phyloP scores from a whole-genome alignment of 1,140 invertebrate genomes.

The Dermatophagoides farinae region DNA sequence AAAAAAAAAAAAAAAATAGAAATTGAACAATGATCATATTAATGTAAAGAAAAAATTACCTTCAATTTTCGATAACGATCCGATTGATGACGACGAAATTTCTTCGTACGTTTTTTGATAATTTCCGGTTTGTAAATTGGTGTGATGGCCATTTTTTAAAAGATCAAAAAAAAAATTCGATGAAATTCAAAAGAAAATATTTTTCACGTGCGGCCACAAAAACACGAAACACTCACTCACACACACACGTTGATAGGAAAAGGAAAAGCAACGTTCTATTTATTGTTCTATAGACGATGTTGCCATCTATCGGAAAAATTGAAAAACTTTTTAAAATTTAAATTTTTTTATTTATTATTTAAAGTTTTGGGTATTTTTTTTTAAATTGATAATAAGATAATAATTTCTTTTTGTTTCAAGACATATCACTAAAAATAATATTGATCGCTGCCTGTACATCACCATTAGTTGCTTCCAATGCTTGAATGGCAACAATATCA shows the following conservation, averaged over 20 bases:
- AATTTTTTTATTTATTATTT: background rate
- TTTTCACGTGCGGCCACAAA: background rate
- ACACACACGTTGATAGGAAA: background rate
- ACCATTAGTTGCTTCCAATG: constrained; percentile 29
- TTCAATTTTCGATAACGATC: constrained; percentile 88
- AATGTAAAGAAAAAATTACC: constrained; percentile 33
- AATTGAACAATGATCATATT: background rate
- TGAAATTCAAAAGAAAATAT: background rate
- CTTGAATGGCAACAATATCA: constrained; percentile 28
- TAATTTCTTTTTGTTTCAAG: background rate
- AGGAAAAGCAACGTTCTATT: background rate
- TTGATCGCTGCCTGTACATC: constrained; percentile 30
- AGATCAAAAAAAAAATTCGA: background rate
- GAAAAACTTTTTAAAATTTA: background rate
- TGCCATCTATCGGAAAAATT: background rate
- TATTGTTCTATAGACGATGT: background rate
- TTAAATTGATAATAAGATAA: background rate
- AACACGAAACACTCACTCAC: background rate
- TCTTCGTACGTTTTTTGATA: constrained; percentile 87
- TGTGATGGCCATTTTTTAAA: constrained; percentile 47
- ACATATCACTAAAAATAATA: constrained; percentile 28
- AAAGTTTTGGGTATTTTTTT: too few relatives aligned
- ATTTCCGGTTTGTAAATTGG: constrained; percentile 68
- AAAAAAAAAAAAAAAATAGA: constrained; percentile 22
- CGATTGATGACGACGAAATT: constrained; percentile 87